Evolutionary conservation across 2,797 vertebrate genomes (phyloP).

Genomic region (Lycodopsis pacificus): DNA sequence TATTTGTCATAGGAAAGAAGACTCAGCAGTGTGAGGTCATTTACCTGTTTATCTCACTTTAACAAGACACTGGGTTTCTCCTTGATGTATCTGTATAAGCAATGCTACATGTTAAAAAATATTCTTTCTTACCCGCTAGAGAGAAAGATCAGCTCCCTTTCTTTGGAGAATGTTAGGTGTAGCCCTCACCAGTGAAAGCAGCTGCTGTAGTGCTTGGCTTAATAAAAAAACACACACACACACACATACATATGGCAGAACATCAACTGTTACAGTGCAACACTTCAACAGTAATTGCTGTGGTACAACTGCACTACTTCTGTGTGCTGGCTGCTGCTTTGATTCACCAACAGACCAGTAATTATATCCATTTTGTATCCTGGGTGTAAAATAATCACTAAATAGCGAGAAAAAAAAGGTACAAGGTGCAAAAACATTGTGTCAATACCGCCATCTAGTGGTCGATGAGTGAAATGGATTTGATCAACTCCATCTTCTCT

Average conservation of each 20-base stretch:
- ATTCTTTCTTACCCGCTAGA: background rate
- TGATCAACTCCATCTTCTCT: background rate
- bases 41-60: background rate
- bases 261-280: background rate
- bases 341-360: background rate
- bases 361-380: background rate
- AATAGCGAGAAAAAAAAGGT: background rate
- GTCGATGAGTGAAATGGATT: background rate
- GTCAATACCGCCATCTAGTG: conserved; percentile 53
- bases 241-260: conserved; percentile 7
- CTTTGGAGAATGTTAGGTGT: background rate
- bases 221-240: background rate
- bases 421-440: background rate
- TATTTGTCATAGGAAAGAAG: background rate
- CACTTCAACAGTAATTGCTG: conserved; percentile 3
- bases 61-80: background rate
- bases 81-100: background rate
- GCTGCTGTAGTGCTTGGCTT: background rate
- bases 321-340: conserved; percentile 1
- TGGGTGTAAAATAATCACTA: background rate
- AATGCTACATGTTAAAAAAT: background rate
- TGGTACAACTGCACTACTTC: background rate
- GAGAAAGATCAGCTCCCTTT: conserved; percentile 2
- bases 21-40: background rate
- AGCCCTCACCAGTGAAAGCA: background rate